Evolutionary conservation across 2,797 vertebrate genomes (phyloP).

Genomic region (Pangasius krempfi): DNA sequence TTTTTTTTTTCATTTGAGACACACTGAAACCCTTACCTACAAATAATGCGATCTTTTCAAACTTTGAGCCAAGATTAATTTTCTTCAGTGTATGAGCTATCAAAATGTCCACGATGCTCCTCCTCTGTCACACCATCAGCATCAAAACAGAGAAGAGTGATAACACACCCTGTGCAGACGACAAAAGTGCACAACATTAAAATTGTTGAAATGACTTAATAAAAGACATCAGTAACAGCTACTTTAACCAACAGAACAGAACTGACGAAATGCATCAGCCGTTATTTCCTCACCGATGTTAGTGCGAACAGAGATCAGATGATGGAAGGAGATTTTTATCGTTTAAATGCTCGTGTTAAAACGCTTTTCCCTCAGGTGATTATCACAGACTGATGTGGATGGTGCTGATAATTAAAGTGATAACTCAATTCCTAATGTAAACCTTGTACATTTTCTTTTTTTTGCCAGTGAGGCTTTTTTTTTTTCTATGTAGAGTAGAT

Average conservation of each 20-base stretch:
- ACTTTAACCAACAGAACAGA: background rate
- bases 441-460: too few relatives aligned
- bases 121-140: too few relatives aligned
- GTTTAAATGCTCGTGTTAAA: background rate
- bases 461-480: background rate
- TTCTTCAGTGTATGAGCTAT: too few relatives aligned
- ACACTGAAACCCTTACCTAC: too few relatives aligned
- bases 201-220: background rate
- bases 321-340: background rate
- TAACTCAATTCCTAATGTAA: background rate
- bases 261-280: background rate
- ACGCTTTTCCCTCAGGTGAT: background rate
- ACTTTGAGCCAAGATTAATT: too few relatives aligned
- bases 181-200: too few relatives aligned
- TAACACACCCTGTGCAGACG: background rate
- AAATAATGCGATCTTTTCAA: too few relatives aligned
- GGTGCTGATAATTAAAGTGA: background rate
- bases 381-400: background rate
- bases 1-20: too few relatives aligned
- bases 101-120: too few relatives aligned
- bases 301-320: background rate
- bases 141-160: background rate
- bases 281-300: background rate
- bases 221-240: background rate
- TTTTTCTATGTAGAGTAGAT: background rate